Evolutionary conservation across 2,113 vertebrate genomes (phyloP), one percentile per base, ranked within the genome.

Genomic region (Sprattus sprattus): DNA sequence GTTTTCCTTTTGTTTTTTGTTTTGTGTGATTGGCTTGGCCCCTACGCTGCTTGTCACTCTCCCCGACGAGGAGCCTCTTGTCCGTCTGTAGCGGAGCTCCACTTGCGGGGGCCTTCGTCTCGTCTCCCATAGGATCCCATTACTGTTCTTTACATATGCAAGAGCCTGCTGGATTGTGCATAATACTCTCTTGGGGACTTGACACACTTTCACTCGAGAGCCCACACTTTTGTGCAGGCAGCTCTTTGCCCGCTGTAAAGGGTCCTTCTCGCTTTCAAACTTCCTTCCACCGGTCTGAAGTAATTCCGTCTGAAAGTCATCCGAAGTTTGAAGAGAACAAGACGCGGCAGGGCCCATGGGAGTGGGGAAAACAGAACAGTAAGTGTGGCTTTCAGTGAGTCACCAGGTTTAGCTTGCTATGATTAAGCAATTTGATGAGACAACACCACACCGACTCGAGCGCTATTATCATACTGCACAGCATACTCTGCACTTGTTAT

Each of bases 141-240:
- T 94, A 93, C 93, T 92, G 89, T 92, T 84, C 93, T 93, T 94
- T 93, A 90, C 93, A 94, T 93, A 95, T 95, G 92, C 94, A 95
- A 91, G 91, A 93, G 90, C 91, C 87, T 85, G 84, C 89, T 91
- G 90, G 91, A 93, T 93, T 92, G 92, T 92, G 91, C 91, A 92
- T 92, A 91, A 90, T 89, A 94, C 93, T 93, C 94, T 92, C 93
- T 93, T 60, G 88, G 92, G 94, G 94, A 94, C 92, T 91, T 92
- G 93, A 94, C 93, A 93, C 92, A 87, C 91, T 94, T 89, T 86
- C 89, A 83, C 89, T 91, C 87, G 82, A 90, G 92, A 87, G 90
- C 92, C 89, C 67, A 86, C 89, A 89, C 92, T 90, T 91, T 87
- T 90, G 90, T 89, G 86, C 90, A 10, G 86, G 88, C 90, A 88